A percentile compares a stretch with the other conserved stretches of the same genome.
These are phyloP conservation scores for Dendronephthya gigantea DNA, from an alignment of 64 coral and sea anemone species.

Conservation along the genomic window DNA sequence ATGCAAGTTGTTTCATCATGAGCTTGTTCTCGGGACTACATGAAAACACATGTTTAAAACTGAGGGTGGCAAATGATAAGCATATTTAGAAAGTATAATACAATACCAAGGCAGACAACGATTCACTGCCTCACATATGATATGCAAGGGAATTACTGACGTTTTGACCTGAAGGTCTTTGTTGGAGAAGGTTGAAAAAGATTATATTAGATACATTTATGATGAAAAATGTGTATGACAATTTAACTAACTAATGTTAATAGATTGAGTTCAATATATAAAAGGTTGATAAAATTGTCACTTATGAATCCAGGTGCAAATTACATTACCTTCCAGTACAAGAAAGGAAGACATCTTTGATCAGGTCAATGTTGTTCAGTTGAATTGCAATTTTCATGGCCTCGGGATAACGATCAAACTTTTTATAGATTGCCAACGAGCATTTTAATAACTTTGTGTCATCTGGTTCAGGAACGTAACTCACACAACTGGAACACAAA, in stretches of 20 bases:
- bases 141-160: too few species aligned
- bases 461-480: constrained; percentile 89
- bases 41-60: background rate
- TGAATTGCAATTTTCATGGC: constrained; percentile 81
- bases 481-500: constrained; percentile 60
- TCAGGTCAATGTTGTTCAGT: constrained; percentile 69
- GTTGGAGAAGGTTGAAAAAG: too few species aligned
- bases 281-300: too few species aligned
- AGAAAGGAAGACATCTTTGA: constrained; percentile 74
- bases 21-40: constrained; percentile 74
- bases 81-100: too few species aligned
- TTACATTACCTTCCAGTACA: constrained; percentile 69
- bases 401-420: constrained; percentile 63
- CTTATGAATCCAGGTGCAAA: too few species aligned
- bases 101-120: too few species aligned
- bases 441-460: constrained; percentile 69
- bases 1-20: constrained; percentile 86
- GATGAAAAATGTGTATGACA: too few species aligned
- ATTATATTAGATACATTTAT: too few species aligned
- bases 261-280: too few species aligned
- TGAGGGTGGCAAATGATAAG: background rate
- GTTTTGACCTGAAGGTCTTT: too few species aligned
- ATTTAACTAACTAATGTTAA: too few species aligned
- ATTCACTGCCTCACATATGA: too few species aligned
- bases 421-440: constrained; percentile 66